Evolutionary conservation across 2,113 vertebrate species (phyloP), one percentile per base, ranked within the genome.

Genomic region (Callochromis pleurospilus): DNA sequence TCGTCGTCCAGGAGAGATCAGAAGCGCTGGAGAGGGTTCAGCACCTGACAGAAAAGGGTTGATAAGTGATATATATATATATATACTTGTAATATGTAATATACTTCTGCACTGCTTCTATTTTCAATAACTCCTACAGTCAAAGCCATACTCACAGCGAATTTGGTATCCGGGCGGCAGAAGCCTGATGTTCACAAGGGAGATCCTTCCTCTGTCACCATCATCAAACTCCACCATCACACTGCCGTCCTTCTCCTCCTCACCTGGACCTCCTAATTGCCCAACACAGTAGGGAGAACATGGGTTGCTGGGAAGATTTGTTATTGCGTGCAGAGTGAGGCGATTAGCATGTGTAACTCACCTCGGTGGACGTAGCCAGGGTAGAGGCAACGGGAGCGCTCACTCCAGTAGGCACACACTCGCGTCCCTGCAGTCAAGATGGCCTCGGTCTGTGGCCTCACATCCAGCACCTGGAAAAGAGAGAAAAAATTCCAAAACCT

Each of bases 221-320:
- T 99, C 98, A 1, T 99, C 98, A 31, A 99, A 99, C 89, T 99
- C 98, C 85, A 99, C 98, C 93, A 98, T 96, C 87, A 99, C 97
- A 0, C 97, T 97, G 24, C 97, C 97, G 7, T 97, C 87, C 49
- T 97, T 98, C 4, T 98, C 97, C 36, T 98, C 97, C 0, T 99
- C 98, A 7, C 97, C 97, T 53, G 96, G 92, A 33, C 97, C 93
- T 45, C 95, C 96, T 96, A 24, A 62, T 86, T 65, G 26, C 9
- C 85, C 19, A 80, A 47, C 73, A 89, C n/a, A 89, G 9, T 53
- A 51, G 2, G 0, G 29, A 53, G 17, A 7, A 53, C 10, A 60
- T 89, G 55, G 86, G 79, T 58, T 42, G 6, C 31, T 26, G 53
- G 14, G 19, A 40, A 42, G 12, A 45, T 21, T 15, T 4, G 6